Evolutionary conservation across 2,797 vertebrate genomes (phyloP).

Genomic region (Hoplostethus atlanticus): DNA sequence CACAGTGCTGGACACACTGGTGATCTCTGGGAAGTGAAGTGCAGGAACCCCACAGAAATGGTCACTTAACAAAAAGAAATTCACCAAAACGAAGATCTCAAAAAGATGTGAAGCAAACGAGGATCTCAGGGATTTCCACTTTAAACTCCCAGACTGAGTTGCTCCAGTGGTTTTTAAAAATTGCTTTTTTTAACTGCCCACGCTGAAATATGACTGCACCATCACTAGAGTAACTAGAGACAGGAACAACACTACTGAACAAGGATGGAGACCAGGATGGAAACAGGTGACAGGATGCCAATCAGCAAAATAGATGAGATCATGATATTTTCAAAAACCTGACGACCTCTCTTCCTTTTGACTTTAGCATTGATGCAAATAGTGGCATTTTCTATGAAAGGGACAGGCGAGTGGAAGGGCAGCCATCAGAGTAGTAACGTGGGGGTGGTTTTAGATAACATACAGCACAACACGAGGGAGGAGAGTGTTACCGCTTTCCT

Average conservation of each 20-base stretch:
- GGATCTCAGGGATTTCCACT: too few relatives aligned
- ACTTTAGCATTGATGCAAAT: conserved; percentile 19
- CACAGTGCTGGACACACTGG: too few relatives aligned
- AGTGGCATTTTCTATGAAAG: conserved; percentile 31
- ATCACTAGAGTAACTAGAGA: neutral
- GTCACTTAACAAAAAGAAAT: too few relatives aligned
- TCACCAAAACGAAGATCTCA: too few relatives aligned
- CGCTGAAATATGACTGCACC: neutral
- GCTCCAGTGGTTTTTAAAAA: neutral
- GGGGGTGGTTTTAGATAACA: conserved; percentile 42
- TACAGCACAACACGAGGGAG: conserved; percentile 36
- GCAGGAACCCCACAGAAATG: too few relatives aligned
- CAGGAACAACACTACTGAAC: too few relatives aligned
- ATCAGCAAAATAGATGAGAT: neutral
- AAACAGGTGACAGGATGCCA: neutral
- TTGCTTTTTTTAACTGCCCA: neutral
- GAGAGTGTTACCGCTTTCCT: conserved; percentile 35
- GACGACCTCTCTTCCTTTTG: conserved; percentile 11
- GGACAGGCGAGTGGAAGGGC: conserved; percentile 18
- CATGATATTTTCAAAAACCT: neutral
- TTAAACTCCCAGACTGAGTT: conserved; percentile 3
- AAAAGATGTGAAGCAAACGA: too few relatives aligned
- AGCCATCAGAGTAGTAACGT: conserved; percentile 19
- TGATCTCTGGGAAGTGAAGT: too few relatives aligned
- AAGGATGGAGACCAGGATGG: too few relatives aligned